Evolutionary conservation across 2,113 vertebrate species (phyloP), one percentile per base, ranked within the genome.

Genomic region (Gadus macrocephalus): DNA sequence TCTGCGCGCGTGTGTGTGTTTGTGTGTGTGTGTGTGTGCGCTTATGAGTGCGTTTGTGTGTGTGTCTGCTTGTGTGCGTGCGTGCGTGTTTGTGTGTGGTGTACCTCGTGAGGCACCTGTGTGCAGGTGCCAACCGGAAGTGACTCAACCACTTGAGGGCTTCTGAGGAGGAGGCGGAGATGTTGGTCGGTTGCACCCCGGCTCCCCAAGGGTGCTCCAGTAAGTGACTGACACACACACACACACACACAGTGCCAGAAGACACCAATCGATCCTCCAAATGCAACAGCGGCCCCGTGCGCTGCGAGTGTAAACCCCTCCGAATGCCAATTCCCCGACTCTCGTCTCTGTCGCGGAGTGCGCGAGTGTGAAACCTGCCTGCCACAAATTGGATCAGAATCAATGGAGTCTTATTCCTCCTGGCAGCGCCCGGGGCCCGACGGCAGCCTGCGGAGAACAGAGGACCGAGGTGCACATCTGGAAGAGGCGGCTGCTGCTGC

Each of bases 321-420:
- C 60, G 86, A 86, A 88, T 86, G 80, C 81, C 86, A 83, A 86
- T 87, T 85, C 70, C 67, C 53, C 70, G 82, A 81, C 74, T 75
- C 76, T 84, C 82, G 78, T 87, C 80, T 85, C 79, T 77, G 78
- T 76, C 74, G 78, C 79, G 80, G 75, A 85, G 82, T 77, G 67
- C 73, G 71, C 59, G 70, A 78, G 76, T 81, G 79, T 75, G 78
- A 78, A 85, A 81, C 85, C 81, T 69, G 75, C 76, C 74, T 71
- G 38, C 28, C 64, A 66, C 81, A 86, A 86, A 91, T 86, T 89
- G 87, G 84, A 80, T 85, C 55, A 79, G 81, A 86, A 87, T 84
- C 80, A 84, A 73, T 77, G 72, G 80, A 83, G 83, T 67, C 84
- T 87, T 80, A 79, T 86, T 81, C 78, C 86, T 86, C 61, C 77